Evolutionary conservation across 2,113 vertebrate species (phyloP).

Genomic region (Puffinus mauretanicus): DNA sequence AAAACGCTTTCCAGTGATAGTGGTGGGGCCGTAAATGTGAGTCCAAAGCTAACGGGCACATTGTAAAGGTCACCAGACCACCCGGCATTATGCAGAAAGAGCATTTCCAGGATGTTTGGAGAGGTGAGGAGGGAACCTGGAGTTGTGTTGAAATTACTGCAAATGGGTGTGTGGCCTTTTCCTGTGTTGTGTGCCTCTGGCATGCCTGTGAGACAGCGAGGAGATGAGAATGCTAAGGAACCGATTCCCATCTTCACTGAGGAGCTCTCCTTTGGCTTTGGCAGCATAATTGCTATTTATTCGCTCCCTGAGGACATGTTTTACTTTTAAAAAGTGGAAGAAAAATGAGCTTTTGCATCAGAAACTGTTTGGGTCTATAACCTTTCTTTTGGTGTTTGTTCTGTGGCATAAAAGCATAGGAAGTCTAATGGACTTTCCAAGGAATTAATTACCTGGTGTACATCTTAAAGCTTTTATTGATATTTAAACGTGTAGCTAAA

Average conservation of each 20-base stretch:
- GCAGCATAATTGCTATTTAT: background rate
- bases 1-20: background rate
- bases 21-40: background rate
- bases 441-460: conserved; percentile 12
- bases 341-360: background rate
- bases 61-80: background rate
- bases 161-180: background rate
- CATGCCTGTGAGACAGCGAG: background rate
- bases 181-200: background rate
- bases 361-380: background rate
- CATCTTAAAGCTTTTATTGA: conserved; percentile 14
- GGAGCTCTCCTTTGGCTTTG: background rate
- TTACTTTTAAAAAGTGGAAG: background rate
- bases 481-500: background rate
- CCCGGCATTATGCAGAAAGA: background rate
- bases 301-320: background rate
- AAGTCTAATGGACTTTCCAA: conserved; percentile 9
- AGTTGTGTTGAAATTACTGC: background rate
- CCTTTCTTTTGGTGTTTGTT: background rate
- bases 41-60: accelerated
- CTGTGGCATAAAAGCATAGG: background rate
- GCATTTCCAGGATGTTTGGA: background rate
- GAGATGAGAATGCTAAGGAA: background rate
- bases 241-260: background rate
- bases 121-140: background rate